Base-by-base conservation (phyloP, 2,888 invertebrate species). In the Shargacucullia verbasci region DNA sequence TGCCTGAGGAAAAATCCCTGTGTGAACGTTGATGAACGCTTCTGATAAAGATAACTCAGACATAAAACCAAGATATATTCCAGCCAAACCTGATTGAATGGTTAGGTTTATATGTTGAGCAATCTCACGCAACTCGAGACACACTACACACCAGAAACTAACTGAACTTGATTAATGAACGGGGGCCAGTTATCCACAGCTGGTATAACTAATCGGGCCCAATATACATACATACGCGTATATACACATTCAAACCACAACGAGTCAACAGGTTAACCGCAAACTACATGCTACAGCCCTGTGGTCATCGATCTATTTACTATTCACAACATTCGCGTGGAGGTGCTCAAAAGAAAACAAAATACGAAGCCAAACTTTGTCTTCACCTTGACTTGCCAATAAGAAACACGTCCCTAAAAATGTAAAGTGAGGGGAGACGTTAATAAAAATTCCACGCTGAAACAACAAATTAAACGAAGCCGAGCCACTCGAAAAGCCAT, bases 381-480 rank as follows among this genome's bases (percentile, higher is more conserved):
- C 81, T 78, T 81, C 83, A 82, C 83, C 86, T 86, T 84, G 82
- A 79, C 81, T 83, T 82, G 80, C 82, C 86, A 84, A 84, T 84
- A 86, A 84, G 82, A 78, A 80, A 82, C 84, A 81, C 84, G 83
- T 84, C 82, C 84, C 84, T 79, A 84, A 87, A 86, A 90, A 91
- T 90, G 87, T 83, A 90, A 90, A 91, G 86, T 86, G 85, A 90
- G 91, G 91, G 91, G 90, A 90, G 89, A 90, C 91, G 88, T 90
- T 91, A 92, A 93, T 93, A 93, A 93, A 94, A 93, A 93, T 93
- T 93, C 93, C 92, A 85, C 86, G 84, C 90, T 90, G 92, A 91
- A 93, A 93, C 92, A 94, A 94, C 94, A 94, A 94, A 94, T 94
- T 93, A 94, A 94, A 93, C 91, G 93, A 91, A 92, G 91, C 91